These are phyloP conservation scores for Paradisaea rubra DNA, from an alignment of 2,113 vertebrate species.

Conservation along the genomic window DNA sequence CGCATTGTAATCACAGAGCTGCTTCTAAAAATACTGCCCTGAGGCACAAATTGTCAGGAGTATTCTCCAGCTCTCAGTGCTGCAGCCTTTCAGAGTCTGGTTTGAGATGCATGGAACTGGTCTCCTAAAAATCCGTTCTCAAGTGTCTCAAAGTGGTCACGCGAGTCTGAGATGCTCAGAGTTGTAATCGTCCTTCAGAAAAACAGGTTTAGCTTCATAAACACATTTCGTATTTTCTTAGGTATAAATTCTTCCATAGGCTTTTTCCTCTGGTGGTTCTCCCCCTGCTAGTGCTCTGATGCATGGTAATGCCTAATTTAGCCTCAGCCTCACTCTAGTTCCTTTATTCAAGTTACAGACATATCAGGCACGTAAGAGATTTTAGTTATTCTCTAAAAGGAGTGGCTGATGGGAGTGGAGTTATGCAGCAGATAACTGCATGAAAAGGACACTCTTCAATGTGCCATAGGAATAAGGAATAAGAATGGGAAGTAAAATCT, in stretches of 20 bases:
- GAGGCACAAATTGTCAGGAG: background rate
- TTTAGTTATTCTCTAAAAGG: background rate
- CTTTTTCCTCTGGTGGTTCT: background rate
- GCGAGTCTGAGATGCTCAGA: background rate
- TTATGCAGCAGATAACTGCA: conserved; percentile 16
- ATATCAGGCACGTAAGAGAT: background rate
- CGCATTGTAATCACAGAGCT: background rate
- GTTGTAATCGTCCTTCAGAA: background rate
- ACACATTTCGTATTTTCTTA: background rate
- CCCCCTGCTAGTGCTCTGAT: background rate
- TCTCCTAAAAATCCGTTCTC: background rate
- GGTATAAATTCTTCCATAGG: background rate
- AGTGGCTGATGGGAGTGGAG: conserved; percentile 1
- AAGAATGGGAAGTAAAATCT: conserved; percentile 36
- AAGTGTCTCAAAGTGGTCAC: background rate
- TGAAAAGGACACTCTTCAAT: background rate
- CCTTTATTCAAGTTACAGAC: conserved; percentile 21
- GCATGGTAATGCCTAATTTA: conserved; percentile 32
- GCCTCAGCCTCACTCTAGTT: conserved; percentile 5
- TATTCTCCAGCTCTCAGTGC: background rate
- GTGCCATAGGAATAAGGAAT: background rate
- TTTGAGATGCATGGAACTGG: background rate
- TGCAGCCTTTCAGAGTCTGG: background rate
- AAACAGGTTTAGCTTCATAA: background rate
- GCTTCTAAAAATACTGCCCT: background rate